These are phyloP conservation scores for Habropoda laboriosa DNA, from an alignment of 1,140 invertebrate genomes.

Conservation along the genomic window DNA sequence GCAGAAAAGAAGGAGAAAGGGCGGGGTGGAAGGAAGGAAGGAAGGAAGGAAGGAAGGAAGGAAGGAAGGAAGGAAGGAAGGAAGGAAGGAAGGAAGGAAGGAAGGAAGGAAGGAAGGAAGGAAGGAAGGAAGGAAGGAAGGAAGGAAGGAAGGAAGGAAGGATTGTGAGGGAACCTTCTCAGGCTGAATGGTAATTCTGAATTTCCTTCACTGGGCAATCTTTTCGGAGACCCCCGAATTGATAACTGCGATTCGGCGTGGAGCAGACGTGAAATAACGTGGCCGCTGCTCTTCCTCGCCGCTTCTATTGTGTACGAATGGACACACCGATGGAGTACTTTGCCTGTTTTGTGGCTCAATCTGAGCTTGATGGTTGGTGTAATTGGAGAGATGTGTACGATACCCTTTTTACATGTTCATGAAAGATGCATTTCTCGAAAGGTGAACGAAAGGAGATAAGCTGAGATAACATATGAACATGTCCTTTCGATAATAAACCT, in stretches of 20 bases:
- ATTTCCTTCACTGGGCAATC: slow-evolving; percentile 67
- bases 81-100: background rate
- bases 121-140: background rate
- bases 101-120: background rate
- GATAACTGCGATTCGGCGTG: slow-evolving; percentile 53
- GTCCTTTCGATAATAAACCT: no score
- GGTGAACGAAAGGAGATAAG: no score
- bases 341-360: background rate
- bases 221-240: slow-evolving; percentile 56
- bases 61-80: background rate
- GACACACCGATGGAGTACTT: background rate
- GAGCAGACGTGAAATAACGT: slow-evolving; percentile 51
- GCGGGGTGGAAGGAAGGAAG: slow-evolving; percentile 3
- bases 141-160: background rate
- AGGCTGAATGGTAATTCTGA: slow-evolving; percentile 34
- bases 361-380: background rate
- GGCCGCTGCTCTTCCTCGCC: background rate
- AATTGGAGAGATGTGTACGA: background rate
- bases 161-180: slow-evolving; percentile 23
- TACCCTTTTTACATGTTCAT: background rate
- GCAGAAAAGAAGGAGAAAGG: background rate
- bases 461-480: no score
- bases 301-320: background rate
- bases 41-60: slow-evolving; percentile 4
- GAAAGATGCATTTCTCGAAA: no score